Conservation (phyloP, 2,888 invertebrate genomes). For the Atrina japonica region DNA sequence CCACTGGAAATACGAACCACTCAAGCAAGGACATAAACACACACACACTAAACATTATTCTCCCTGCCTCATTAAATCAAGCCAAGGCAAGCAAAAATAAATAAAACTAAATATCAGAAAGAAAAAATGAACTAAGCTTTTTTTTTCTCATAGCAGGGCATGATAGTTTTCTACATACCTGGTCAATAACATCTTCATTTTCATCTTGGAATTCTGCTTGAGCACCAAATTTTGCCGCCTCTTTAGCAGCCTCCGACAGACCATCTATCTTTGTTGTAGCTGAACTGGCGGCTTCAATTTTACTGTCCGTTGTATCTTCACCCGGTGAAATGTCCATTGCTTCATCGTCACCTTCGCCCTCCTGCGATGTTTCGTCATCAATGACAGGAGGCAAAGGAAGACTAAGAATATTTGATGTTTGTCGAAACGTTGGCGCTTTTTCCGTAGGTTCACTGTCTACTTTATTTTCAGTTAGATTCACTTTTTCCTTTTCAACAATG, state of each 20-base stretch:
- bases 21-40: too few relatives aligned
- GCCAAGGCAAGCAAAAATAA: too few relatives aligned
- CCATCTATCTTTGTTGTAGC: not conserved
- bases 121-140: too few relatives aligned
- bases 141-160: too few relatives aligned
- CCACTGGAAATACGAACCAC: too few relatives aligned
- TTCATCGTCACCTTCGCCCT: conserved; percentile 31
- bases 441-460: not conserved
- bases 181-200: too few relatives aligned
- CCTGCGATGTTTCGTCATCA: conserved; percentile 21
- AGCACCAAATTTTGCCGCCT: conserved; percentile 3
- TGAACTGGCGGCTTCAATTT: not conserved
- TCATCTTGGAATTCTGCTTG: conserved; percentile 9
- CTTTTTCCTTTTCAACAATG: too few relatives aligned
- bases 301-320: not conserved
- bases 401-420: conserved; percentile 29
- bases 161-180: too few relatives aligned
- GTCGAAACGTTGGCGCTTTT: conserved; percentile 1
- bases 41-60: too few relatives aligned
- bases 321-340: conserved; percentile 35
- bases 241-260: not conserved
- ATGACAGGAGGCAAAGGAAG: conserved; percentile 18
- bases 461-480: not conserved
- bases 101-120: too few relatives aligned
- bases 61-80: too few relatives aligned